A percentile compares a stretch with the other conserved stretches of the same genome.
phyloP scores from a whole-genome alignment of 2,797 vertebrate genomes.

The Cossypha dichroa region DNA sequence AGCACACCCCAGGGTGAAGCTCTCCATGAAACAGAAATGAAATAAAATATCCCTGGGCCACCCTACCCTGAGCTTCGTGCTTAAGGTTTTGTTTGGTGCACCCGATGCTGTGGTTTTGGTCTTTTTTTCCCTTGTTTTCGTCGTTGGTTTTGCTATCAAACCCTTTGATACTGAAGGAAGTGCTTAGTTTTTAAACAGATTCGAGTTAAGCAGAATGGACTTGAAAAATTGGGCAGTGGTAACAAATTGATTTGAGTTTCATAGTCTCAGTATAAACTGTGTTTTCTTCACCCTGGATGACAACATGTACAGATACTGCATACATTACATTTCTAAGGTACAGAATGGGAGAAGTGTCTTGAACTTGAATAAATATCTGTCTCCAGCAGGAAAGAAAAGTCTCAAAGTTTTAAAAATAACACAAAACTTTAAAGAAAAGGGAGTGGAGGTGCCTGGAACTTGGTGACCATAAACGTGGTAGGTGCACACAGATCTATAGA shows the following conservation, averaged over 20 bases:
- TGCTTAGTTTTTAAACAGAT: background rate
- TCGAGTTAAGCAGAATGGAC: background rate
- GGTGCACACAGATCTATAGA: background rate
- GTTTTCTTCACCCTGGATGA: background rate
- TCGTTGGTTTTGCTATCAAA: fast-evolving
- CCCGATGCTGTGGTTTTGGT: fast-evolving
- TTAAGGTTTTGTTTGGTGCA: background rate
- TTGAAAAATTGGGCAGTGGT: background rate
- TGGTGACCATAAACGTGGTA: background rate
- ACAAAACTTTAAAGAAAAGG: background rate
- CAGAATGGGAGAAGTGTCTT: background rate
- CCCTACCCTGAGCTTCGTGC: background rate
- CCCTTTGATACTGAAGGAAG: fast-evolving
- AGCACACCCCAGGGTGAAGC: too few species aligned
- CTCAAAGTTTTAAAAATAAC: background rate
- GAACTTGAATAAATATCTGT: background rate
- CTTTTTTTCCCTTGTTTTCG: fast-evolving
- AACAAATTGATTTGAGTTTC: background rate
- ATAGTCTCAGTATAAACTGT: background rate
- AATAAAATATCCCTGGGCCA: background rate
- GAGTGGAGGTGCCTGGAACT: background rate
- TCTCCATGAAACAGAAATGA: fast-evolving
- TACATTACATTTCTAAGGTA: background rate
- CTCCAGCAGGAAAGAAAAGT: background rate
- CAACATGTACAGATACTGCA: background rate